Evolutionary conservation across 2,113 vertebrate genomes (phyloP).

Genomic region (Aptenodytes forsteri): DNA sequence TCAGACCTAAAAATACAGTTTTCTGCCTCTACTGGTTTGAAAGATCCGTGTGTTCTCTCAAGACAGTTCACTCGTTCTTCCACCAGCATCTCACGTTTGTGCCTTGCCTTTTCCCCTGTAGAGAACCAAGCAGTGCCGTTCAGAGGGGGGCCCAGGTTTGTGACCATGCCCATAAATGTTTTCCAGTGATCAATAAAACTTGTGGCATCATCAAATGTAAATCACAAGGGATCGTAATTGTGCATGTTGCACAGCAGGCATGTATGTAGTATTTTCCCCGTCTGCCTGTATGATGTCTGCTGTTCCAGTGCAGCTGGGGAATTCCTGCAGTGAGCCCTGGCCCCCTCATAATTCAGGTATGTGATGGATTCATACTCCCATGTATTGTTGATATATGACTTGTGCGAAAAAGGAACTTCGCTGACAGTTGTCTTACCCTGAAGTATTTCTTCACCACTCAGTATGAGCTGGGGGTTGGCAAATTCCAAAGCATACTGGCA

Average conservation of each 20-base stretch:
- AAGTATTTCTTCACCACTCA: background rate
- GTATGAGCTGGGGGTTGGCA: background rate
- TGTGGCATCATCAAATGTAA: background rate
- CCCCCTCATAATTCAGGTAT: background rate
- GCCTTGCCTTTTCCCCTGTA: background rate
- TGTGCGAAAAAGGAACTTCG: background rate
- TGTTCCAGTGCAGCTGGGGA: background rate
- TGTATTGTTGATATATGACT: background rate
- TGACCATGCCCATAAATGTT: background rate
- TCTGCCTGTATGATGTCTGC: background rate
- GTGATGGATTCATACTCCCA: background rate
- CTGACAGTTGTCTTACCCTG: background rate
- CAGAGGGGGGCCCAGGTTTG: background rate
- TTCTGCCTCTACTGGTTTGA: background rate
- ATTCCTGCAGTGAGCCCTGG: background rate
- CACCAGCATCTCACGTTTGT: background rate
- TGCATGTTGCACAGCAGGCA: background rate
- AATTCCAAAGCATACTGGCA: background rate
- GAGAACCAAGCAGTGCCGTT: background rate
- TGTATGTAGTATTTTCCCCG: background rate
- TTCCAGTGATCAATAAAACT: background rate
- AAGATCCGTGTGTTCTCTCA: background rate
- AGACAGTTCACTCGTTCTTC: background rate
- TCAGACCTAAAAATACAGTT: background rate
- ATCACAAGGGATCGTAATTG: background rate